Conservation (phyloP, 2,888 invertebrate species). For the Entomobrya multifasciata region DNA sequence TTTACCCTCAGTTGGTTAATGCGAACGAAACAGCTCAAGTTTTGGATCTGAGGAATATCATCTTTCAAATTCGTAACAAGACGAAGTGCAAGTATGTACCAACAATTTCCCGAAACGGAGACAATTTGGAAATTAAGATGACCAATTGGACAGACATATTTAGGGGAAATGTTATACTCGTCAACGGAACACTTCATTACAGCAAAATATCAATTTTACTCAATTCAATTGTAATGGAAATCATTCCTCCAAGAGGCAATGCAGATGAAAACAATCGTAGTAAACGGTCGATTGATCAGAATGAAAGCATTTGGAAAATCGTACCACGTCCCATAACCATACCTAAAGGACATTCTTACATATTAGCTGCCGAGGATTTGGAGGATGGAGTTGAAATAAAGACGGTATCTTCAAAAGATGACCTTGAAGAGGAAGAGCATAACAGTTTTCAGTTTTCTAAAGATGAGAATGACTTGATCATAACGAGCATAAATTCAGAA, state of each 20-base stretch:
- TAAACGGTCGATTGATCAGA: background rate
- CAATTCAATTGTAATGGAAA: slow-evolving; percentile 36
- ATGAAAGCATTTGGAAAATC: background rate
- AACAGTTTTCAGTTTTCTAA: background rate
- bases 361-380: slow-evolving; percentile 19
- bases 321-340: slow-evolving; percentile 20
- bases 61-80: background rate
- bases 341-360: background rate
- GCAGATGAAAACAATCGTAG: background rate
- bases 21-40: background rate
- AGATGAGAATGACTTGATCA: slow-evolving; percentile 6
- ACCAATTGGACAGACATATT: background rate
- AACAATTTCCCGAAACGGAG: background rate
- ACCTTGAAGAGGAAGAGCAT: too few species aligned
- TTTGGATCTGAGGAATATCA: background rate
- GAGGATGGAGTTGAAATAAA: slow-evolving; percentile 39
- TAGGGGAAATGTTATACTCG: slow-evolving; percentile 17
- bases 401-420: background rate
- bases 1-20: slow-evolving; percentile 4
- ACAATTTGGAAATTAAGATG: slow-evolving; percentile 26
- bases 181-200: background rate
- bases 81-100: background rate
- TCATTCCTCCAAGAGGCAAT: background rate
- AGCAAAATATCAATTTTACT: background rate
- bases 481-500: slow-evolving; percentile 1